phyloP scores from a whole-genome alignment of 37 sponge, comb jelly and placozoan genomes.

The Chondrilla cf. caribensis region DNA sequence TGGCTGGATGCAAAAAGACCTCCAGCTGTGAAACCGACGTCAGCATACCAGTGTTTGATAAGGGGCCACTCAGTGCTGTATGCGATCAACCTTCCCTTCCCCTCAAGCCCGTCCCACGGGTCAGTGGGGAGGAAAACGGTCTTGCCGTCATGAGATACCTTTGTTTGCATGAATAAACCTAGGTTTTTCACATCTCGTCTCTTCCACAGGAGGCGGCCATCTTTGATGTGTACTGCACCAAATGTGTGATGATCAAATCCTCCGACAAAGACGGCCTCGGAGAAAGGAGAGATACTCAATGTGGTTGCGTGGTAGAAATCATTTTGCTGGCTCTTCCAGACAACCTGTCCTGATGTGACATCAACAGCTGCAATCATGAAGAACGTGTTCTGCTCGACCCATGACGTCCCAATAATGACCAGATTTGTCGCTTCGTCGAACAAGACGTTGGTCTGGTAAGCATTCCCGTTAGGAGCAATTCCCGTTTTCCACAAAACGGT shows the following conservation, averaged over 20 bases:
- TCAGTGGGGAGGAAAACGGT: slow-evolving; percentile 12
- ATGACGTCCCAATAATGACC: slow-evolving; percentile 17
- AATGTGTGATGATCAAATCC: slow-evolving; percentile 14
- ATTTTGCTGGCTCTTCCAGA: slow-evolving; percentile 7
- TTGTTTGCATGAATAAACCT: slow-evolving; percentile 31
- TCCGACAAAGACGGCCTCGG: not conserved
- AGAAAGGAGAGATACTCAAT: not conserved
- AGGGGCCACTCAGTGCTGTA: not conserved
- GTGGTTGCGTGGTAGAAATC: slow-evolving; percentile 15
- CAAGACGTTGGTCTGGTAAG: slow-evolving; percentile 15
- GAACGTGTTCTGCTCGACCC: slow-evolving; percentile 23
- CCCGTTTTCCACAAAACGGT: slow-evolving; percentile 31
- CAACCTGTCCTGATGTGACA: slow-evolving; percentile 3
- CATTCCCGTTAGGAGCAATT: slow-evolving; percentile 14
- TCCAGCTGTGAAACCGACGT: slow-evolving; percentile 21
- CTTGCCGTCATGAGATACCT: not conserved
- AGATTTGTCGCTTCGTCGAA: not conserved
- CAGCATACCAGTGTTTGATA: not conserved
- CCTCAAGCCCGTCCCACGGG: slow-evolving; percentile 22
- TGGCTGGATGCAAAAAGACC: slow-evolving; percentile 25
- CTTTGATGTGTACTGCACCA: slow-evolving; percentile 17
- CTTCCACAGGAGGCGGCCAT: slow-evolving; percentile 21
- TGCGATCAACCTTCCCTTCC: slow-evolving; percentile 14
- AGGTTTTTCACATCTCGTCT: not conserved
- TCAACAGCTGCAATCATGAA: slow-evolving; percentile 21